Evolutionary conservation across 2,113 vertebrate species (phyloP).

Genomic region (Gavia stellata): DNA sequence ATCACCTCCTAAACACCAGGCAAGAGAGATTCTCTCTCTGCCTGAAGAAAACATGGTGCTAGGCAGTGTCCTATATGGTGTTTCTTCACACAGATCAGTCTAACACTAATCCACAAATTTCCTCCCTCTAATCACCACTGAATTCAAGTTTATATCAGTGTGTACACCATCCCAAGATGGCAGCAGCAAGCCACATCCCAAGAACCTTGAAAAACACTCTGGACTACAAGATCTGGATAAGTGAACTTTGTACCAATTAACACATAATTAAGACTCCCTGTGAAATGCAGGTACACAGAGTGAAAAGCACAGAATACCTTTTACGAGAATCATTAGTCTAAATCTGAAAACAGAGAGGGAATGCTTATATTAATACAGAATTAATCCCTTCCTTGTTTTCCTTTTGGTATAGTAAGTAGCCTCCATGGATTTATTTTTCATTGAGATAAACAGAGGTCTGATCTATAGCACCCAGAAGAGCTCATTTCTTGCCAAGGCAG

Average conservation of each 20-base stretch:
- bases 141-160: neutral
- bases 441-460: neutral
- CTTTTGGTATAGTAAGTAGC: neutral
- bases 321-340: neutral
- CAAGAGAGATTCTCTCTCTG: neutral
- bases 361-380: neutral
- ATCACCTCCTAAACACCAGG: neutral
- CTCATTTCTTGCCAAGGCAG: neutral
- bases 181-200: neutral
- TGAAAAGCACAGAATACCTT: neutral
- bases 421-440: neutral
- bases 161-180: neutral
- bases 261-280: neutral
- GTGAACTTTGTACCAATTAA: neutral
- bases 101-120: neutral
- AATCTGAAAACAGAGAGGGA: neutral
- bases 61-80: neutral
- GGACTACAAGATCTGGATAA: neutral
- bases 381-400: neutral
- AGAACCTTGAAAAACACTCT: neutral
- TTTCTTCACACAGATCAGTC: neutral
- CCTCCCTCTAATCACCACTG: neutral
- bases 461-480: slow-evolving; percentile 16
- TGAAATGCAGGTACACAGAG: neutral
- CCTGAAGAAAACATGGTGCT: neutral